Percentiles rank a stretch among this genome's conserved stretches.
phyloP scores from a whole-genome alignment of 2,888 invertebrate genomes.

The Eueremaeus valkanovi region DNA sequence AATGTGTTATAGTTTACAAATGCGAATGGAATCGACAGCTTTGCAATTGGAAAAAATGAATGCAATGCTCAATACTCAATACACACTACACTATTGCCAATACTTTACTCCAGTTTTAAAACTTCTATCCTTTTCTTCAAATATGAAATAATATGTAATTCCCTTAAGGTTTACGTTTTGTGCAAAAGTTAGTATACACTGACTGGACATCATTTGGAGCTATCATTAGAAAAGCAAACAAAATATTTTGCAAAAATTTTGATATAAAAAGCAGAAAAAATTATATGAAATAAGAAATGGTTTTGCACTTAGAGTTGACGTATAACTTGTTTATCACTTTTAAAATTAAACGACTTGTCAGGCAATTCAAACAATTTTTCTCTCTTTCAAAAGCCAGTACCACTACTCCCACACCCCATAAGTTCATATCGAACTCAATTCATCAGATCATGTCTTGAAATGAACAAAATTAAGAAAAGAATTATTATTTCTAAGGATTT shows the following conservation, averaged over 20 bases:
- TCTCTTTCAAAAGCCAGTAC: neutral
- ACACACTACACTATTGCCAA: neutral
- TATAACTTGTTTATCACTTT: constrained; percentile 23
- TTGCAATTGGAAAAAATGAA: neutral
- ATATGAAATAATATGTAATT: neutral
- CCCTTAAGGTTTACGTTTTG: neutral
- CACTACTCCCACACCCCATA: constrained; percentile 27
- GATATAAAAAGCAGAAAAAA: neutral
- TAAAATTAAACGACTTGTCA: constrained; percentile 30
- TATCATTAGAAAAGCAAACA: constrained; percentile 1
- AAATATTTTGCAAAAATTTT: constrained; percentile 6
- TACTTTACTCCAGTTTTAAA: neutral
- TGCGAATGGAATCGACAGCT: constrained; percentile 15
- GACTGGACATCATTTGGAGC: neutral
- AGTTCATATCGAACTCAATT: constrained; percentile 12
- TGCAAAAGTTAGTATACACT: neutral
- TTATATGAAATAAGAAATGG: neutral
- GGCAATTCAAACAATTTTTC: constrained; percentile 18
- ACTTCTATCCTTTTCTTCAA: neutral
- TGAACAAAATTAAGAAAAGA: neutral
- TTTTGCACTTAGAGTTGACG: neutral
- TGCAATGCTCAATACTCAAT: neutral
- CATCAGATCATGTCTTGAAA: neutral
- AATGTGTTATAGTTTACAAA: neutral
- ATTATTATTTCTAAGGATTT: neutral